Base-by-base conservation (phyloP, 2,888 invertebrate genomes). In the Drosophila algonquin region DNA sequence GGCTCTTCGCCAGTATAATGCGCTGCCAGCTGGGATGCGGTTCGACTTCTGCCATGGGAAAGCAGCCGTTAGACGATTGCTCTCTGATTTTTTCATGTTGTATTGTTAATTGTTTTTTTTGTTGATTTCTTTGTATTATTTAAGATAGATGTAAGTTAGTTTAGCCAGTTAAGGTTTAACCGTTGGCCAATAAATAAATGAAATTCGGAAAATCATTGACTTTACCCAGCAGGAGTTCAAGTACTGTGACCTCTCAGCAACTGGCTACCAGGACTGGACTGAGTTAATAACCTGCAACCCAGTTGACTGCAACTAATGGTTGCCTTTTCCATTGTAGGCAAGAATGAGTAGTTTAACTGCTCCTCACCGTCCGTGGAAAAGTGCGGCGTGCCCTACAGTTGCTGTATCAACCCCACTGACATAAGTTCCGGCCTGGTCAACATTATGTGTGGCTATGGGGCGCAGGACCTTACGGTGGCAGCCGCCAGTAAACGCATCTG, bases 321-420 rank as follows among this genome's bases (percentile, higher is more conserved):
- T 35, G 30, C 32, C 9, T 1, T 45, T 18, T 5, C 3, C 10
- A n/a, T 14, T n/a, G 16, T 7, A 91, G 91, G 91, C 55, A 96
- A 97, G 93, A 98, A 98, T 91, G 97, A 97, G 90, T 98, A 98
- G 92, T 98, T 98, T 92, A 98, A 98, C 93, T 98, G 98, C 87
- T 95, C 96, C 35, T 98, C 98, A 10, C 97, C 97, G 0, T 97
- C 98, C 51, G 96, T 97, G 24, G 98, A 98, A 92, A 94, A 95
- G 72, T 98, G 98, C 90, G 98, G 98, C 3, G 98, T 98, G n/a
- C 98, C 98, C 55, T 98, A 96, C 93, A 98, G 98, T n/a, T 98
- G 98, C 92, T 98, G 98, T 90, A 96, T 97, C 79, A 97, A 98
- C 93, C 96, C 97, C 5, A 97, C 97, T 0, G 96, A 97, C 90